Evolutionary conservation across 2,797 vertebrate species (phyloP).

Genomic region (Gymnothorax reevesii): DNA sequence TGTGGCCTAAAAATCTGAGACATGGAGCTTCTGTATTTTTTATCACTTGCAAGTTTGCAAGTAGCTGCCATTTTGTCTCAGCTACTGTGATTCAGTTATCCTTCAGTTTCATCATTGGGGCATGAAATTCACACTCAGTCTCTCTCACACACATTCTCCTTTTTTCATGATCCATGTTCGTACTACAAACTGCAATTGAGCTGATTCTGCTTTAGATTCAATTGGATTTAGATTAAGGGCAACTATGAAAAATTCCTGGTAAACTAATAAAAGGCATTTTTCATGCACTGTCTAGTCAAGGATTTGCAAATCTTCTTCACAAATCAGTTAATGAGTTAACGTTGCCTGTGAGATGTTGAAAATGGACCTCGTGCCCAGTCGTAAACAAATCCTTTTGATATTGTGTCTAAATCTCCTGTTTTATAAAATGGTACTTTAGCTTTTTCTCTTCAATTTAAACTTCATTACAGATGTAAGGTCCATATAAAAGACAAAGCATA

Average conservation of each 20-base stretch:
- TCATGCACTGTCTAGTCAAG: background rate
- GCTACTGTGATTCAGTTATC: background rate
- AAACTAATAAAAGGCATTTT: background rate
- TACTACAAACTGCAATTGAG: too few relatives aligned
- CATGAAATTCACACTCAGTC: background rate
- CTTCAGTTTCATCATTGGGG: background rate
- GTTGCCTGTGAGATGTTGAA: background rate
- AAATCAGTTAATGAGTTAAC: background rate
- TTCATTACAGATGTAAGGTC: too few relatives aligned
- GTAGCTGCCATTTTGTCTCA: background rate
- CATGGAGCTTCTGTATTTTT: background rate
- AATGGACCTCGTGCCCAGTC: background rate
- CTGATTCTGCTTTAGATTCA: background rate
- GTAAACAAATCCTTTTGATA: background rate
- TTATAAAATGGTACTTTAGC: background rate
- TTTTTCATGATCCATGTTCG: too few relatives aligned
- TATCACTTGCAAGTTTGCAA: background rate
- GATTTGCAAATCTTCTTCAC: too few relatives aligned
- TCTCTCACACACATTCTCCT: too few relatives aligned
- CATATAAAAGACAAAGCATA: too few relatives aligned
- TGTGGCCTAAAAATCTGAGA: background rate
- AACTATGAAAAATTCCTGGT: background rate
- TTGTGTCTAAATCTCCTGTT: background rate
- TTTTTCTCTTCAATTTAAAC: background rate
- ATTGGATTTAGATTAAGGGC: background rate